A percentile compares a stretch with the other conserved stretches of the same genome.
These are phyloP conservation scores for Phenganax subtilis DNA, from an alignment of 92 coral and sea anemone species.

Conservation along the genomic window DNA sequence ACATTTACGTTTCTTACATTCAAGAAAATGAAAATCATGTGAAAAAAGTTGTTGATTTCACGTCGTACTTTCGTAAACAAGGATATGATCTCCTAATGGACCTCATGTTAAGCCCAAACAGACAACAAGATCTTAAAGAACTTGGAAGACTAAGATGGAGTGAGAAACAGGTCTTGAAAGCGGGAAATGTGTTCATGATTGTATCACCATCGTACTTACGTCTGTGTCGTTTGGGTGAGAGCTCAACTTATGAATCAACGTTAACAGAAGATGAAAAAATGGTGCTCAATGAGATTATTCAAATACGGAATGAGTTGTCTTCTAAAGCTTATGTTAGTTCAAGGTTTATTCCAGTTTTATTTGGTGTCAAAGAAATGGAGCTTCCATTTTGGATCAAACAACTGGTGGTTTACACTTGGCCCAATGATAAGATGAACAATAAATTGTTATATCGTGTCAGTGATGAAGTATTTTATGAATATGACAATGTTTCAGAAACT, in stretches of 20 bases:
- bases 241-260: background rate
- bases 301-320: constrained; percentile 4
- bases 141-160: constrained; percentile 25
- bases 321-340: background rate
- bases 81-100: constrained; percentile 33
- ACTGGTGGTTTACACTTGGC: constrained; percentile 16
- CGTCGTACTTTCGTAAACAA: constrained; percentile 17
- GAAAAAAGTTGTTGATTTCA: constrained; percentile 9
- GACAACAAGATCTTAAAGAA: constrained; percentile 10
- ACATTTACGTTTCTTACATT: constrained; percentile 21
- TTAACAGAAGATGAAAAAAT: constrained; percentile 1
- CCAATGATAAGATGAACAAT: background rate
- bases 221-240: constrained; percentile 19
- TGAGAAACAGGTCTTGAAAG: constrained; percentile 8
- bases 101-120: constrained; percentile 8
- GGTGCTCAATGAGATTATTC: constrained; percentile 4
- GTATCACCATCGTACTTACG: constrained; percentile 18
- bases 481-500: background rate
- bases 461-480: background rate
- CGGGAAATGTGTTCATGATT: constrained; percentile 23
- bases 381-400: constrained; percentile 32
- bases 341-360: constrained; percentile 14
- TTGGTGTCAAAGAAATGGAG: constrained; percentile 25
- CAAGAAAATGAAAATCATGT: constrained; percentile 13
- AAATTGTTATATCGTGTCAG: constrained; percentile 5